Conservation (phyloP, 2,888 invertebrate genomes). For the Fabriciana adippe region DNA sequence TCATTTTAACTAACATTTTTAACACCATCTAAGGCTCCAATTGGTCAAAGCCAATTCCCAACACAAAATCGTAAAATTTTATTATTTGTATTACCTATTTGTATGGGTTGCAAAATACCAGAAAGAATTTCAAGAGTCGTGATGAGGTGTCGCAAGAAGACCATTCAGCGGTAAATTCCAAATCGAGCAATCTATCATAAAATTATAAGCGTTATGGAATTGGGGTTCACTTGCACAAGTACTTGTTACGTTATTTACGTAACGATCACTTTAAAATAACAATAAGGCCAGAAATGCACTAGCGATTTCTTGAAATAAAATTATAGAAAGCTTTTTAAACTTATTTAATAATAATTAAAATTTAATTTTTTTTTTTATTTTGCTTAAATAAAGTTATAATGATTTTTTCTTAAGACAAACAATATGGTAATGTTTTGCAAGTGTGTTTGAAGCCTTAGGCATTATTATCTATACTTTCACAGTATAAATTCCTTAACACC, state of each 20-base stretch:
- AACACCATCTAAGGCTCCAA: no score
- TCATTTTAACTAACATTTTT: no score
- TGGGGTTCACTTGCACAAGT: slow-evolving; percentile 21
- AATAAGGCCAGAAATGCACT: slow-evolving; percentile 11
- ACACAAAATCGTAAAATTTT: no score
- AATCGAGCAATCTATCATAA: slow-evolving; percentile 21
- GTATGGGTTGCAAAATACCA: slow-evolving; percentile 4
- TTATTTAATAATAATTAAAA: background rate
- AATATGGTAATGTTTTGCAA: background rate
- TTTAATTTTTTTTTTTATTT: no score
- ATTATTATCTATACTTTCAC: slow-evolving; percentile 24
- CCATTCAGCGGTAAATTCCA: slow-evolving; percentile 10
- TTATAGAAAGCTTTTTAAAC: background rate
- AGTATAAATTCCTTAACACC: slow-evolving; percentile 31
- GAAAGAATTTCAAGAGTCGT: slow-evolving; percentile 1
- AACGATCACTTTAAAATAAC: slow-evolving; percentile 1
- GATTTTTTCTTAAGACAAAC: no score
- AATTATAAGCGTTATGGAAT: slow-evolving; percentile 24
- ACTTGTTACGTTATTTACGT: slow-evolving; percentile 22
- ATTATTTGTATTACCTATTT: no score
- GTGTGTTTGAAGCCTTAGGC: slow-evolving; percentile 5
- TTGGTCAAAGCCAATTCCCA: no score
- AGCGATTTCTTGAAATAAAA: background rate
- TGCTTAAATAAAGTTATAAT: no score
- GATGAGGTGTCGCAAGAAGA: slow-evolving; percentile 10